Evolutionary conservation across 2,888 invertebrate genomes (phyloP), one percentile per base, ranked within the genome.

Genomic region (Chymomyza procnemis): DNA sequence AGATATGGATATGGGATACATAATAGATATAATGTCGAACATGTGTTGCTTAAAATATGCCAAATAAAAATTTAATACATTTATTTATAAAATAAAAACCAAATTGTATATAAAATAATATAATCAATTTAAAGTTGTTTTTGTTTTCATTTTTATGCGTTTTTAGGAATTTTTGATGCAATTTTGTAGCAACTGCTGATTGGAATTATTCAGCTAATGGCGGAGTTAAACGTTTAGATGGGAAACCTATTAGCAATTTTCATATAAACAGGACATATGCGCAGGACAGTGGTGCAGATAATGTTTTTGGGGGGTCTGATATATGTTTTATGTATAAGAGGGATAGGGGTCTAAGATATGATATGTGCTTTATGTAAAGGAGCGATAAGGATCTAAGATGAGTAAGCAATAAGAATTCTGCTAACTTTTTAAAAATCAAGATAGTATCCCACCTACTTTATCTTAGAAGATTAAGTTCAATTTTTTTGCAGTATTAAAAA

Each of bases 21-120:
- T 47, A n/a, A 14, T 47, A 47, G 4, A 16, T 50, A 50, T 9
- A 47, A 48, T 67, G 70, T 62, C 69, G 55, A 80, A 85, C 80
- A 80, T 83, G 80, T 74, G 83, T 59, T 16, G 14, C 14, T n/a
- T 12, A 26, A 19, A 55, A 26, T 26, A 55, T 55, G 14, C 8
- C 84, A 79, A 84, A 86, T 86, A 84, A 84, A 81, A 86, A 75
- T 84, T 82, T 72, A 83, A 87, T 78, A 74, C 78, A 80, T 71
- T 80, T 75, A n/a, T n/a, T n/a, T n/a, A n/a, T n/a, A n/a, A n/a
- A n/a, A n/a, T n/a, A n/a, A n/a, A n/a, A n/a, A n/a, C n/a, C n/a
- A n/a, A n/a, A n/a, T n/a, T n/a, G n/a, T n/a, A n/a, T 71, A 64
- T 73, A 80, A 71, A 22, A 80, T 80, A 73, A 71, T 72, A 74